These are phyloP conservation scores for Anguilla anguilla DNA, from an alignment of 2,797 vertebrate species.

Conservation along the genomic window DNA sequence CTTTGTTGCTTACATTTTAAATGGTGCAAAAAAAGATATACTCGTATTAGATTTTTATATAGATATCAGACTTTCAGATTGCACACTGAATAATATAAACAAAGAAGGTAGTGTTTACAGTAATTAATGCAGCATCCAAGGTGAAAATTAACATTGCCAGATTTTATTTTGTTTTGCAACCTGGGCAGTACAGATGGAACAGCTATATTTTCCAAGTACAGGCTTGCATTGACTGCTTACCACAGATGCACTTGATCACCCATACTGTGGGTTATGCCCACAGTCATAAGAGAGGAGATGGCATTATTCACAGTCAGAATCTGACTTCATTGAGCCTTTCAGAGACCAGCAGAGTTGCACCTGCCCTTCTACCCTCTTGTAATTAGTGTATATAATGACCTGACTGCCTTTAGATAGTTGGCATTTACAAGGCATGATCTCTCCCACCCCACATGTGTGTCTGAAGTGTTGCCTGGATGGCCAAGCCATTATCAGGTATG, in stretches of 20 bases:
- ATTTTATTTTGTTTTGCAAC: slow-evolving; percentile 7
- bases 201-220: background rate
- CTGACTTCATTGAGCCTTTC: background rate
- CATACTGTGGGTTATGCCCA: background rate
- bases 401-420: background rate
- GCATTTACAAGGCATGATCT: background rate
- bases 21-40: background rate
- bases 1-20: background rate
- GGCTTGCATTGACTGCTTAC: background rate
- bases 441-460: background rate
- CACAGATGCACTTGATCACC: background rate
- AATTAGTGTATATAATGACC: background rate
- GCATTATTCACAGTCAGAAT: background rate
- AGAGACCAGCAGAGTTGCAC: background rate
- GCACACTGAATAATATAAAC: slow-evolving; percentile 2
- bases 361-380: background rate
- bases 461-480: background rate
- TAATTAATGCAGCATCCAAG: background rate
- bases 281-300: background rate
- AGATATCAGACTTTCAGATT: background rate
- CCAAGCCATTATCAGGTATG: background rate
- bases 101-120: background rate
- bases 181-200: slow-evolving; percentile 7
- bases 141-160: slow-evolving; percentile 2
- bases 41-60: too few species aligned